Percentiles rank a stretch among this genome's conserved stretches.
These are phyloP conservation scores for Brachystomella parvula DNA, from an alignment of 1,140 invertebrate genomes.

Conservation along the genomic window DNA sequence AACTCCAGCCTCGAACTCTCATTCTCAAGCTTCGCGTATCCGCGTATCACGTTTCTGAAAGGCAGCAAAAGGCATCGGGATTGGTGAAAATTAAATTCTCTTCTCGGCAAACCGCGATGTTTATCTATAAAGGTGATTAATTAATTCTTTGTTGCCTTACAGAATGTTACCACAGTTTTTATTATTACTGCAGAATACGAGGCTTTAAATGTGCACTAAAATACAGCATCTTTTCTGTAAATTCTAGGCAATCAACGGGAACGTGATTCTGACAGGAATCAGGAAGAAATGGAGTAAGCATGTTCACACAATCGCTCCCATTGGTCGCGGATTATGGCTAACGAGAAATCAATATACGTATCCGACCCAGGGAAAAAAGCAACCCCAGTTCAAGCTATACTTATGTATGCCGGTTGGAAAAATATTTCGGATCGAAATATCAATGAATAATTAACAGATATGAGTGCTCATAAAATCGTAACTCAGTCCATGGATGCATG, in stretches of 20 bases:
- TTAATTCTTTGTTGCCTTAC: not conserved
- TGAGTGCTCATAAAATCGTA: too few relatives aligned
- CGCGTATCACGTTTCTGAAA: constrained; percentile 42
- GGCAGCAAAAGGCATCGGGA: constrained; percentile 46
- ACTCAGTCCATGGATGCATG: too few relatives aligned
- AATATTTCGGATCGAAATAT: constrained; percentile 64
- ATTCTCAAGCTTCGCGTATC: constrained; percentile 48
- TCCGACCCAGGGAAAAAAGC: constrained; percentile 40
- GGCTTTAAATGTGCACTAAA: not conserved
- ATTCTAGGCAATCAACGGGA: constrained; percentile 61
- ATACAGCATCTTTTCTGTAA: not conserved
- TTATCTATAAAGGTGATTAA: constrained; percentile 50
- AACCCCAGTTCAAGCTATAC: constrained; percentile 68
- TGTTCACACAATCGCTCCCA: constrained; percentile 65
- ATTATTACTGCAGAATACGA: not conserved
- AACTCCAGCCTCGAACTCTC: constrained; percentile 58
- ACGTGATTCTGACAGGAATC: constrained; percentile 61
- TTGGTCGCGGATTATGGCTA: constrained; percentile 50
- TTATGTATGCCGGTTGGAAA: constrained; percentile 79
- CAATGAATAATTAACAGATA: constrained; percentile 40
- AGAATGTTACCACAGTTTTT: too few relatives aligned
- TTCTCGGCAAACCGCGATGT: constrained; percentile 71
- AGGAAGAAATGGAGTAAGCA: constrained; percentile 58
- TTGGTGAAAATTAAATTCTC: constrained; percentile 55
- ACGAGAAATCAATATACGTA: constrained; percentile 39